Percentiles rank a stretch among this genome's conserved stretches.
These are phyloP conservation scores for Neodiprion virginianus DNA, from an alignment of 1,140 invertebrate species.

Conservation along the genomic window DNA sequence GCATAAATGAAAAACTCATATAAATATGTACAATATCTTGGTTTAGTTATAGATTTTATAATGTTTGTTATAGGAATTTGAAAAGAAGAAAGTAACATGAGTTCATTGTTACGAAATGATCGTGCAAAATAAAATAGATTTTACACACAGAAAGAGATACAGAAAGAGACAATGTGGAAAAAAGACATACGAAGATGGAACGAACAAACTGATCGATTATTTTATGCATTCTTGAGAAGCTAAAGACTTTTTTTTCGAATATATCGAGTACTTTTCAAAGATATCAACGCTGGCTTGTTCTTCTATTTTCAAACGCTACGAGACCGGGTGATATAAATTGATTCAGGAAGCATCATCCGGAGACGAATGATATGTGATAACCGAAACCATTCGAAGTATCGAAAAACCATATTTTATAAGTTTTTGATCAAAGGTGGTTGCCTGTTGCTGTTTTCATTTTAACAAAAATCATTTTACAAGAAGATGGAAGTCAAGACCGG, in stretches of 20 bases:
- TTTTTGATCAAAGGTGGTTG: no score
- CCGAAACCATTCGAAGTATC: background rate
- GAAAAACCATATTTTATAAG: background rate
- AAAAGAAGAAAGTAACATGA: background rate
- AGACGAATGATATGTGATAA: no score
- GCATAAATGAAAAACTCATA: constrained; percentile 2
- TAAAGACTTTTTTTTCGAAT: background rate
- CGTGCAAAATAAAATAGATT: background rate
- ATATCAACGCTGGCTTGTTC: no score
- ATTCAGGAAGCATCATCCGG: no score
- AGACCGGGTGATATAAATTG: no score
- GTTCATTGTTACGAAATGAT: constrained; percentile 1
- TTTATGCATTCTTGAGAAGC: background rate
- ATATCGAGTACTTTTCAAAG: no score
- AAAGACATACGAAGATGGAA: background rate
- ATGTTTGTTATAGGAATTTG: no score
- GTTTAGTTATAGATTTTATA: background rate
- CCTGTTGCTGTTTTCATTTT: no score
- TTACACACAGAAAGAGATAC: background rate
- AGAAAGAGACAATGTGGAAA: background rate
- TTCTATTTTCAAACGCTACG: no score
- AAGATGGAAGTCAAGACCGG: no score
- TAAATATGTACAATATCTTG: background rate
- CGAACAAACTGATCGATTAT: background rate
- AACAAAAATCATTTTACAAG: no score